phyloP scores from a whole-genome alignment of 2,888 invertebrate species.

The Hyppa rectilinea region DNA sequence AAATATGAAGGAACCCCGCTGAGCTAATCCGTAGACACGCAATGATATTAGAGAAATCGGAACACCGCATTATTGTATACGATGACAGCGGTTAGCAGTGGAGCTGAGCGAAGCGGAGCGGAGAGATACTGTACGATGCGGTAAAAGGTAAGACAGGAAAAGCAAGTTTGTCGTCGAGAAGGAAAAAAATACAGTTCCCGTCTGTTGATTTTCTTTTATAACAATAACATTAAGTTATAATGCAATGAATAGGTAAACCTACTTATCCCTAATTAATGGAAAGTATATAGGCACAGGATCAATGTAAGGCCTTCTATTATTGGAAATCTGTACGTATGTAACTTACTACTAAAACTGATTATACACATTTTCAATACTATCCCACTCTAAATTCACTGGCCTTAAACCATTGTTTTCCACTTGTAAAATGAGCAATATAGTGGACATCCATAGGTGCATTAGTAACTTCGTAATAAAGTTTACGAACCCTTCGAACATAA shows the following conservation, averaged over 20 bases:
- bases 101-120: conserved; percentile 36
- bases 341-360: neutral
- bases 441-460: conserved; percentile 34
- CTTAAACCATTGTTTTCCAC: neutral
- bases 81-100: conserved; percentile 53
- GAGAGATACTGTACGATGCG: conserved; percentile 11
- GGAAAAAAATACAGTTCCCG: neutral
- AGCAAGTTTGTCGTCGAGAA: neutral
- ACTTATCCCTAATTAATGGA: neutral
- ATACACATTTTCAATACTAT: neutral
- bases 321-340: neutral
- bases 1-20: conserved; percentile 66
- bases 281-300: neutral
- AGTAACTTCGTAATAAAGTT: conserved; percentile 45
- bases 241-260: neutral
- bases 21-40: conserved; percentile 63
- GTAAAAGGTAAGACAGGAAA: conserved; percentile 31
- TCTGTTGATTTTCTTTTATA: neutral
- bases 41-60: conserved; percentile 70
- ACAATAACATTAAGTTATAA: too few species aligned
- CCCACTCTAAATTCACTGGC: neutral
- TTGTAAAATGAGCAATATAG: conserved; percentile 16
- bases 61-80: conserved; percentile 58
- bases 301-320: too few species aligned
- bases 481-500: conserved; percentile 44